These are phyloP conservation scores for Drosophila watanabei DNA, from an alignment of 1,140 invertebrate species.

Conservation along the genomic window DNA sequence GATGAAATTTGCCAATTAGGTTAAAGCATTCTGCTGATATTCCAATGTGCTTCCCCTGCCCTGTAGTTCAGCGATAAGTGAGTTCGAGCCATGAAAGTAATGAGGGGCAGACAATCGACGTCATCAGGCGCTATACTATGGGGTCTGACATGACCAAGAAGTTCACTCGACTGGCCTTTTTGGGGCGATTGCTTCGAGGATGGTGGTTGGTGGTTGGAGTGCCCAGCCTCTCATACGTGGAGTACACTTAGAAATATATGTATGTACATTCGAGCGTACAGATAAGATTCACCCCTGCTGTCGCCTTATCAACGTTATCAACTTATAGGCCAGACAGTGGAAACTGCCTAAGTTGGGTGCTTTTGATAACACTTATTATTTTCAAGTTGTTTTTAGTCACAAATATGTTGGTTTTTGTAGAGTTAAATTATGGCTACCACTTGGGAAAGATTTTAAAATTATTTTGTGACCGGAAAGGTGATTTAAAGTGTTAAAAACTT, in stretches of 20 bases:
- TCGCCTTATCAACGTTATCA: conserved; percentile 46
- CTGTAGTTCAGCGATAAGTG: conserved; percentile 2
- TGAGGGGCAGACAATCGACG: conserved; percentile 38
- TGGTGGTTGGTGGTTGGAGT: conserved; percentile 8
- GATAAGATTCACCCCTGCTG: conserved; percentile 29
- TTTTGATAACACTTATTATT: conserved; percentile 17
- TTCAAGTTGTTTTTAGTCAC: conserved; percentile 2
- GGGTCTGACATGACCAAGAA: conserved; percentile 29
- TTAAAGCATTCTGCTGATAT: conserved; percentile 32
- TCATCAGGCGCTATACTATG: conserved; percentile 19
- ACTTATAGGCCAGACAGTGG: conserved; percentile 26
- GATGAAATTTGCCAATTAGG: conserved; percentile 37
- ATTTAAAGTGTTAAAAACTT: background rate
- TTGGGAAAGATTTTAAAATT: background rate
- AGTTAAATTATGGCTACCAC: background rate
- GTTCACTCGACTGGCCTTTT: conserved; percentile 13
- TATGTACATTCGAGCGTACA: background rate
- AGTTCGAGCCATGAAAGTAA: conserved; percentile 28
- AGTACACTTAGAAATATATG: background rate
- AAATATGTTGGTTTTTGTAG: background rate
- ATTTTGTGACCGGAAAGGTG: background rate
- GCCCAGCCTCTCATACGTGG: conserved; percentile 19
- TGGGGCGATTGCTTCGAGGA: conserved; percentile 2
- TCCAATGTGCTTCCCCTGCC: conserved; percentile 8
- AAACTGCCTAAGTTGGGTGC: conserved; percentile 35